phyloP scores from a whole-genome alignment of 2,888 invertebrate genomes.

The Hartigia nigra region DNA sequence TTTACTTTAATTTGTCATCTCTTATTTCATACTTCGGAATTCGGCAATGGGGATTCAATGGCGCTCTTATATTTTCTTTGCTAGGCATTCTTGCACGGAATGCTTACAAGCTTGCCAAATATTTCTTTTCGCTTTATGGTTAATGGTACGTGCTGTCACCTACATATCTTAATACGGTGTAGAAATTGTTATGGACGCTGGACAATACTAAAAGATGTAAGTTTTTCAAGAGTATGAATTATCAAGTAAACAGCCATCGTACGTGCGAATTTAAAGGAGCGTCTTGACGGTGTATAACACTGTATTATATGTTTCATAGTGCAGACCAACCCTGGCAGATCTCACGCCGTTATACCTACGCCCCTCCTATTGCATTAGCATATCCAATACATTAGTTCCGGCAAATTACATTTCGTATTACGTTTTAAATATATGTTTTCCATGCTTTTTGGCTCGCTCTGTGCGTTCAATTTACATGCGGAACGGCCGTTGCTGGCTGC shows the following conservation, averaged over 20 bases:
- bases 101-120: neutral
- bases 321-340: neutral
- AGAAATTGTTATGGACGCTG: neutral
- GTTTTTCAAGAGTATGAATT: neutral
- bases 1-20: too few relatives aligned
- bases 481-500: conserved; percentile 4
- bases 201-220: neutral
- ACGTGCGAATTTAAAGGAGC: neutral
- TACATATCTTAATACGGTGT: neutral
- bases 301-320: neutral
- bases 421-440: conserved; percentile 24
- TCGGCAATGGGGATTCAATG: neutral
- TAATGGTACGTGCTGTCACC: neutral
- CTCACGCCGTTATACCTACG: neutral
- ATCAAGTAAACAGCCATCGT: neutral
- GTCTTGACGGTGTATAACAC: conserved; percentile 2
- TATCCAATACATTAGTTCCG: conserved; percentile 27
- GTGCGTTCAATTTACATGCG: conserved; percentile 10
- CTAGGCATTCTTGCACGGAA: neutral
- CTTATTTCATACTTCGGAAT: neutral
- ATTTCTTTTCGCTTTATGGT: neutral
- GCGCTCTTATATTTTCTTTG: neutral
- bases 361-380: conserved; percentile 18
- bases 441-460: conserved; percentile 19
- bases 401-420: conserved; percentile 26